A percentile compares a stretch with the other conserved stretches of the same genome.
Evolutionary conservation across 2,888 invertebrate genomes (phyloP).

Genomic region (Lycocerus yunnanus): DNA sequence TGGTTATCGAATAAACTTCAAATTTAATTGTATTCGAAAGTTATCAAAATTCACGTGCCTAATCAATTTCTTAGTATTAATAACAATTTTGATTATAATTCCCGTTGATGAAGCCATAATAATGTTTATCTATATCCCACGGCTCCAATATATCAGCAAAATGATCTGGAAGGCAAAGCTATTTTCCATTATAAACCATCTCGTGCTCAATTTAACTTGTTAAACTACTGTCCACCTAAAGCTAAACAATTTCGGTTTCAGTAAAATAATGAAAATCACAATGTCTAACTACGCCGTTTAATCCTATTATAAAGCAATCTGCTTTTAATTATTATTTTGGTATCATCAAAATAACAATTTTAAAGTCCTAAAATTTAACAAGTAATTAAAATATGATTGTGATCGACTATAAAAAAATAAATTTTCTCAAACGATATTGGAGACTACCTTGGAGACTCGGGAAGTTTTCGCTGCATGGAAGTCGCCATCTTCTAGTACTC

Average conservation of each 20-base stretch:
- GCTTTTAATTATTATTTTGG: background rate
- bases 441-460: no score
- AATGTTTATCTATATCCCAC: background rate
- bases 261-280: background rate
- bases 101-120: background rate
- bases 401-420: no score
- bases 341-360: background rate
- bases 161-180: constrained; percentile 14
- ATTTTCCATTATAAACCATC: constrained; percentile 28
- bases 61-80: background rate
- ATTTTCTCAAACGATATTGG: no score
- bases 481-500: no score
- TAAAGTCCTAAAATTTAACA: no score
- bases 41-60: background rate
- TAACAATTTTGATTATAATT: background rate
- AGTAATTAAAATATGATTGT: no score
- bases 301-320: background rate
- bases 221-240: constrained; percentile 13
- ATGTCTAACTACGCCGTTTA: background rate
- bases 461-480: no score
- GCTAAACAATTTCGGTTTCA: constrained; percentile 3
- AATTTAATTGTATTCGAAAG: background rate
- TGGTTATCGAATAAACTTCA: background rate
- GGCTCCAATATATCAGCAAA: constrained; percentile 20
- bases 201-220: constrained; percentile 27